Conservation (phyloP, 2,113 vertebrate species). For the Tenebrosternarchus preto region DNA sequence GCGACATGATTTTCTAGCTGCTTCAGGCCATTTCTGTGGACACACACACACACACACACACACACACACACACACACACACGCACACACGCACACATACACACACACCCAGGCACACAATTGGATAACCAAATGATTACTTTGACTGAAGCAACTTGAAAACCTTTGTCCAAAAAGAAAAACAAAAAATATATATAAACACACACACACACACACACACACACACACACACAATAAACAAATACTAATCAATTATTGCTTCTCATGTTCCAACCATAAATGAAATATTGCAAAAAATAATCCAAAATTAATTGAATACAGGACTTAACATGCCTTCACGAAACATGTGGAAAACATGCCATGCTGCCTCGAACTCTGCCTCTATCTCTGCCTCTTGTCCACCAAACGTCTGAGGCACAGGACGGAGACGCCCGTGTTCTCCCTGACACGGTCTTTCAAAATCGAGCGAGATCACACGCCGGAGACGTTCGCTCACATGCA, state of each 20-base stretch:
- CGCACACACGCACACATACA: too few relatives aligned
- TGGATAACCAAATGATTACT: not conserved
- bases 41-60: not conserved
- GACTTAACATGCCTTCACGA: conserved; percentile 35
- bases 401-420: not conserved
- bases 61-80: too few relatives aligned
- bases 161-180: conserved; percentile 47
- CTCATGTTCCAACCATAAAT: not conserved
- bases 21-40: not conserved
- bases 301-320: not conserved
- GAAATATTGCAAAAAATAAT: not conserved
- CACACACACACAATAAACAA: not conserved
- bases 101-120: not conserved
- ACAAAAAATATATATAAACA: too few relatives aligned
- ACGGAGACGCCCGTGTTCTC: too few relatives aligned
- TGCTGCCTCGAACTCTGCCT: too few relatives aligned
- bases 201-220: too few relatives aligned
- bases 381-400: conserved; percentile 52
- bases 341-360: conserved; percentile 29
- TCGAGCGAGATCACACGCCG: too few relatives aligned
- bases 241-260: too few relatives aligned
- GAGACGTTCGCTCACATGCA: too few relatives aligned
- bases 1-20: not conserved
- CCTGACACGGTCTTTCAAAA: too few relatives aligned
- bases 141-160: conserved; percentile 40